Percentiles rank a stretch among this genome's conserved stretches.
Evolutionary conservation across 1,140 invertebrate species (phyloP).

Genomic region (Penaeus chinensis): DNA sequence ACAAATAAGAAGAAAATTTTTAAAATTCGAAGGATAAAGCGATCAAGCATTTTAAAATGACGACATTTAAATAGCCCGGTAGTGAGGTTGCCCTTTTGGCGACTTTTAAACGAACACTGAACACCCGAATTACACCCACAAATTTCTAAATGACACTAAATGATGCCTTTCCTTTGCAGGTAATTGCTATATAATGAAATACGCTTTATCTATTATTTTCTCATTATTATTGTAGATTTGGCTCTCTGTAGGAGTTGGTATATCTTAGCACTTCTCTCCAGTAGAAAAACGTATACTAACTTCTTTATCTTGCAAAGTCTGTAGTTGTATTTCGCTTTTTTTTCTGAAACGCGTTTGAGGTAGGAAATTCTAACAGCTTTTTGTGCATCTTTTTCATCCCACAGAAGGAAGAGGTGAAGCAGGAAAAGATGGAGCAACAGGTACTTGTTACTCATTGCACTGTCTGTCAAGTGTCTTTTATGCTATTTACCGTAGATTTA

Average conservation of each 20-base stretch:
- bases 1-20: constrained; percentile 39
- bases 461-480: constrained; percentile 31
- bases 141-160: constrained; percentile 42
- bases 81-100: constrained; percentile 45
- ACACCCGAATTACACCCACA: constrained; percentile 27
- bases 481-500: constrained; percentile 2
- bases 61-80: constrained; percentile 44
- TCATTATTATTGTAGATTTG: constrained; percentile 13
- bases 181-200: not conserved
- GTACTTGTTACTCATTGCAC: constrained; percentile 31
- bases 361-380: constrained; percentile 34
- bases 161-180: constrained; percentile 24
- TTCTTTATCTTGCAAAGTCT: constrained; percentile 22
- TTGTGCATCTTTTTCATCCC: constrained; percentile 37
- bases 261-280: not conserved
- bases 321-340: constrained; percentile 15
- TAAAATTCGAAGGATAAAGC: constrained; percentile 20
- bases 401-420: constrained; percentile 57
- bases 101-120: constrained; percentile 41
- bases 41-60: constrained; percentile 23
- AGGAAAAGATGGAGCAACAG: constrained; percentile 51
- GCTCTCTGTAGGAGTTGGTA: not conserved
- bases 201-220: constrained; percentile 3
- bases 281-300: not conserved
- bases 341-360: not conserved